phyloP scores from a whole-genome alignment of 2,113 vertebrate genomes.

The Embiotoca jacksoni region DNA sequence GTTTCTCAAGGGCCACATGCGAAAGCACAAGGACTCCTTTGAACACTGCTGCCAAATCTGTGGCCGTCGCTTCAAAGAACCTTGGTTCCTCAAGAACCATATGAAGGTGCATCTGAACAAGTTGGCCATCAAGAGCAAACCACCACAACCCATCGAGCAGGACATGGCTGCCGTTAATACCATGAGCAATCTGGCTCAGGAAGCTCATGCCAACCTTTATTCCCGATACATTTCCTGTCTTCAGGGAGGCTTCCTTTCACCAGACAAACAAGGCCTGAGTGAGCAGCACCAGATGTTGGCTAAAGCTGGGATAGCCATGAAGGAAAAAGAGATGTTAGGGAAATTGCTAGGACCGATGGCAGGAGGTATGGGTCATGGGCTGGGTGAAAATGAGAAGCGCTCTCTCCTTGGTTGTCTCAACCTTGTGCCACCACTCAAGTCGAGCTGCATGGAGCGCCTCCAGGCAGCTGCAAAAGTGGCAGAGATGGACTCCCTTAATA shows the following conservation, averaged over 20 bases:
- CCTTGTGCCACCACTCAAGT: slow-evolving; percentile 97
- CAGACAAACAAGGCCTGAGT: slow-evolving; percentile 90
- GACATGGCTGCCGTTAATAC: slow-evolving; percentile 82
- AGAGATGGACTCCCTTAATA: slow-evolving; percentile 98
- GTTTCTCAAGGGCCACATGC: slow-evolving; percentile 99
- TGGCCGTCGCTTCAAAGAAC: slow-evolving; percentile 97
- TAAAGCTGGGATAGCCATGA: slow-evolving; percentile 93
- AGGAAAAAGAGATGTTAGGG: slow-evolving; percentile 96
- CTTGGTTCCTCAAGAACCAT: slow-evolving; percentile 99
- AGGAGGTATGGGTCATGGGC: slow-evolving; percentile 87
- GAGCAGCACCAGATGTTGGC: slow-evolving; percentile 93
- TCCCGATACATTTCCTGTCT: slow-evolving; percentile 97
- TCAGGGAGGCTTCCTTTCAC: slow-evolving; percentile 94
- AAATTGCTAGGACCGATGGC: slow-evolving; percentile 94
- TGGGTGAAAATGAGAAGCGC: slow-evolving; percentile 95
- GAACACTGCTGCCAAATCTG: slow-evolving; percentile 99
- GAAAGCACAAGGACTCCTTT: slow-evolving; percentile 99
- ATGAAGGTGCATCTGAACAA: slow-evolving; percentile 99
- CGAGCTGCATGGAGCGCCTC: slow-evolving; percentile 97
- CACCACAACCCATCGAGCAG: slow-evolving; percentile 83
- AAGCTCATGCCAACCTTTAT: slow-evolving; percentile 95
- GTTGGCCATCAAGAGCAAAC: slow-evolving; percentile 95
- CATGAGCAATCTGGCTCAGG: slow-evolving; percentile 93
- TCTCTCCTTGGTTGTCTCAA: slow-evolving; percentile 96
- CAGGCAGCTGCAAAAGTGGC: slow-evolving; percentile 98